These are phyloP conservation scores for Euclidia mi DNA, from an alignment of 2,888 invertebrate genomes.

Conservation along the genomic window DNA sequence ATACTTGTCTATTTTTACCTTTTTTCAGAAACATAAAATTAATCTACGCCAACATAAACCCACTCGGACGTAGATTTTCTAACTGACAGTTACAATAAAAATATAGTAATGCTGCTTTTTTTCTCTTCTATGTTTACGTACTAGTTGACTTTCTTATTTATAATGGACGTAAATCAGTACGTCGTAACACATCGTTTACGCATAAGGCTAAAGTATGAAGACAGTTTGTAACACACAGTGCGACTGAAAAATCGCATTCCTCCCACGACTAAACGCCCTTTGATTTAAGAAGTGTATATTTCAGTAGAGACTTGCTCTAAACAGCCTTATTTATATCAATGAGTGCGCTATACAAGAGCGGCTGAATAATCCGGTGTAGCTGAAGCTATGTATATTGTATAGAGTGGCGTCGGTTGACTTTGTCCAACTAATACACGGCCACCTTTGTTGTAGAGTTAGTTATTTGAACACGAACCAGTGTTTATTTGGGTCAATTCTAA, in stretches of 20 bases:
- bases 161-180: constrained; percentile 21
- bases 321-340: neutral
- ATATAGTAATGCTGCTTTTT: constrained; percentile 22
- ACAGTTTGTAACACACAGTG: constrained; percentile 12
- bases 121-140: constrained; percentile 17
- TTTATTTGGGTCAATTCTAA: constrained; percentile 71
- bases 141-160: constrained; percentile 24
- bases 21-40: constrained; percentile 5
- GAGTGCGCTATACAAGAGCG: neutral
- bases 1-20: constrained; percentile 1
- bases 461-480: constrained; percentile 54
- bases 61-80: neutral
- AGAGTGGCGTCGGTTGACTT: constrained; percentile 27
- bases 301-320: neutral
- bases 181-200: constrained; percentile 13
- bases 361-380: neutral
- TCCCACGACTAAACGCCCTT: constrained; percentile 7
- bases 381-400: constrained; percentile 17
- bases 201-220: constrained; percentile 7
- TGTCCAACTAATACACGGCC: constrained; percentile 31
- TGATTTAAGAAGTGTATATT: constrained; percentile 12
- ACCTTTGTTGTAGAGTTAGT: constrained; percentile 45
- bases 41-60: neutral
- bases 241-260: constrained; percentile 11
- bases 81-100: constrained; percentile 20